Percentiles rank a stretch among this genome's conserved stretches.
Conservation (phyloP, 2,888 invertebrate genomes). For the Achlya flavicornis region DNA sequence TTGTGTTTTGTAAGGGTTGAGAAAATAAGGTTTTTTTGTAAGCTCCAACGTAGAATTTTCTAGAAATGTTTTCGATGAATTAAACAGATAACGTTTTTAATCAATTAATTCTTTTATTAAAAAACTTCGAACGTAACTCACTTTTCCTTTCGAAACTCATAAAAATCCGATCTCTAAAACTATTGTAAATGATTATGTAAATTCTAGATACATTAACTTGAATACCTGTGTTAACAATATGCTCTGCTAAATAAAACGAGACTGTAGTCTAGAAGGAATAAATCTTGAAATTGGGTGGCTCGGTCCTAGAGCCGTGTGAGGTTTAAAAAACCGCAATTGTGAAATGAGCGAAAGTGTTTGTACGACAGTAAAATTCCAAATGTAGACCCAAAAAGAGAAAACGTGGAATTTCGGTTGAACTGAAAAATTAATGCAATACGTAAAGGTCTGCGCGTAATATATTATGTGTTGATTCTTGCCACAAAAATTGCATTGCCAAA, state of each 20-base stretch:
- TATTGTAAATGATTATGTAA: conserved; percentile 12
- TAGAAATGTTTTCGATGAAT: background rate
- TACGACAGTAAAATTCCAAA: conserved; percentile 5
- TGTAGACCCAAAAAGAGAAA: background rate
- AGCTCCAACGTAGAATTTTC: background rate
- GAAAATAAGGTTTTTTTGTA: too few relatives aligned
- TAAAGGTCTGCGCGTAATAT: background rate
- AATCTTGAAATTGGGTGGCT: background rate
- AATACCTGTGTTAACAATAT: background rate
- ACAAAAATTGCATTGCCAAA: background rate
- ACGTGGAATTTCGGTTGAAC: background rate
- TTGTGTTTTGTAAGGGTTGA: background rate
- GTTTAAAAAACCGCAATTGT: conserved; percentile 2
- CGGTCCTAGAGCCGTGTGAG: background rate
- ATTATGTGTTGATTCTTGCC: too few relatives aligned
- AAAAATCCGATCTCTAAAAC: conserved; percentile 8
- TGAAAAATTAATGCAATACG: background rate
- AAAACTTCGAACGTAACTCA: background rate
- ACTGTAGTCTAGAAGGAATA: background rate
- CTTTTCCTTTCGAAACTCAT: conserved; percentile 7
- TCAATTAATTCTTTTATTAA: background rate
- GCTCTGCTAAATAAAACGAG: background rate
- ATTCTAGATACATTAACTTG: background rate
- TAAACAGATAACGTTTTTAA: background rate
- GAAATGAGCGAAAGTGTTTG: conserved; percentile 11